Conservation (phyloP, 2,888 invertebrate species). For the Volucella zonaria region DNA sequence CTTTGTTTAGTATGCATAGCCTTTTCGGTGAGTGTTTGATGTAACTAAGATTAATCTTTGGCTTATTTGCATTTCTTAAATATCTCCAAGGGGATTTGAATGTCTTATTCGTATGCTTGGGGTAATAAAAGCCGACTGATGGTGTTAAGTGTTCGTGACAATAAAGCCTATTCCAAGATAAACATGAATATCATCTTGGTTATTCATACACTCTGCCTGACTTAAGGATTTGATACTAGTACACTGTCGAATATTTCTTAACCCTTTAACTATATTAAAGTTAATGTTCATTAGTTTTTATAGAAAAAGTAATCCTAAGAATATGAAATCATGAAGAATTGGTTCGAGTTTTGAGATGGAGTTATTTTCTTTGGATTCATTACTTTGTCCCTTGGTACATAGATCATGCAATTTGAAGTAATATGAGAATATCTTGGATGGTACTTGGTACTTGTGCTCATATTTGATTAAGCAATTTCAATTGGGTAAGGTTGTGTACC, state of each 20-base stretch:
- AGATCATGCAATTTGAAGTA: no score
- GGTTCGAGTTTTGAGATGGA: not conserved
- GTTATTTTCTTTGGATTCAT: no score
- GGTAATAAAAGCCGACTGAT: slow-evolving; percentile 71
- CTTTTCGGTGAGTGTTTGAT: slow-evolving; percentile 73
- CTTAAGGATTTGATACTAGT: slow-evolving; percentile 19
- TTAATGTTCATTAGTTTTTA: not conserved
- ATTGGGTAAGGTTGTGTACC: no score
- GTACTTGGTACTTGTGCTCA: no score
- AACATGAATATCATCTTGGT: slow-evolving; percentile 65
- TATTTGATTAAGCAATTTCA: no score
- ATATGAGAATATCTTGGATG: no score
- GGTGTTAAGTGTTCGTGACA: slow-evolving; percentile 74
- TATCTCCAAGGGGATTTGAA: slow-evolving; percentile 70
- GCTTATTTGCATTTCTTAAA: slow-evolving; percentile 74
- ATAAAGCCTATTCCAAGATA: slow-evolving; percentile 66
- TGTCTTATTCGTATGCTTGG: slow-evolving; percentile 73
- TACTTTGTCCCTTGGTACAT: no score
- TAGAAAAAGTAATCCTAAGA: not conserved
- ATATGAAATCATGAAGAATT: not conserved
- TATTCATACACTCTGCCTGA: slow-evolving; percentile 44
- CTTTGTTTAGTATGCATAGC: slow-evolving; percentile 73
- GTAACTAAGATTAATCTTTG: slow-evolving; percentile 73
- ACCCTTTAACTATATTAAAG: slow-evolving; percentile 57
- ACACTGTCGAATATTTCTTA: slow-evolving; percentile 6